Evolutionary conservation across 2,113 vertebrate genomes (phyloP).

Genomic region (Pipra filicauda): DNA sequence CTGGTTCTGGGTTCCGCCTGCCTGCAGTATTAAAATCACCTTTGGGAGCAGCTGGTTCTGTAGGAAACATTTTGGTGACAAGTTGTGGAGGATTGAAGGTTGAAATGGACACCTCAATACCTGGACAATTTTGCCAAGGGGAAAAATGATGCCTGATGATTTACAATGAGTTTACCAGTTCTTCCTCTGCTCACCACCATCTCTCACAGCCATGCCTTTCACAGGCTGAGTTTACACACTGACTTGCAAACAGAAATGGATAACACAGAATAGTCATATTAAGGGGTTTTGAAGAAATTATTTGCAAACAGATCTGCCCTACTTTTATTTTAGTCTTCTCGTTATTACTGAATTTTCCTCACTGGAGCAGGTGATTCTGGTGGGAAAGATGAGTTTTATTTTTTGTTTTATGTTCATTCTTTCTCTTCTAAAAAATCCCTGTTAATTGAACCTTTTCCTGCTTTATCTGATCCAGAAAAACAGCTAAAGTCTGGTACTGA

Average conservation of each 20-base stretch:
- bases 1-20: conserved; percentile 13
- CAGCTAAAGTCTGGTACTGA: not conserved
- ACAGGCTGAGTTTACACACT: not conserved
- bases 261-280: not conserved
- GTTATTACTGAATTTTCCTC: not conserved
- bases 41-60: not conserved
- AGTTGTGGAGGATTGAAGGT: not conserved
- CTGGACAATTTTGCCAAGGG: not conserved
- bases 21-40: not conserved
- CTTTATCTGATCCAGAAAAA: not conserved
- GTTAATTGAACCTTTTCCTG: not conserved
- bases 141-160: not conserved
- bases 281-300: not conserved
- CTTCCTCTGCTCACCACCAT: not conserved
- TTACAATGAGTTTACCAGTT: not conserved
- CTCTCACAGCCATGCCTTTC: not conserved
- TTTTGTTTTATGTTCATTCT: not conserved
- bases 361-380: not conserved
- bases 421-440: not conserved
- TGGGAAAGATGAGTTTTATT: not conserved
- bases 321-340: not conserved
- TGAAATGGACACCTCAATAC: not conserved
- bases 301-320: not conserved
- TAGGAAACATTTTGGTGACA: not conserved
- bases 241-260: not conserved